Conservation (phyloP, 1,140 invertebrate species). For the Pseudomyrmex gracilis region DNA sequence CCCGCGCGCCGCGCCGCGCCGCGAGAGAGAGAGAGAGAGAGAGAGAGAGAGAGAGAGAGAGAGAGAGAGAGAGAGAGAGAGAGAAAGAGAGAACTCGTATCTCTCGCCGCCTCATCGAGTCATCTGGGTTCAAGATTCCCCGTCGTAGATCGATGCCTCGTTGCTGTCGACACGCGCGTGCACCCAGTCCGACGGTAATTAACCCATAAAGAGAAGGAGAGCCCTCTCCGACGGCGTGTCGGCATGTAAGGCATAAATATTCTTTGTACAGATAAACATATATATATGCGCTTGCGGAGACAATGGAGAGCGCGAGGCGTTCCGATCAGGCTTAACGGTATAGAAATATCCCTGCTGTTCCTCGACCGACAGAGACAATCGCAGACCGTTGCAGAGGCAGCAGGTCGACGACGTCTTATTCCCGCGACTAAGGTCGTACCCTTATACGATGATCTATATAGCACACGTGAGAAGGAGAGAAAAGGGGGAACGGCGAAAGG, state of each 20-base stretch:
- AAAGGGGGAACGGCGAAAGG: background rate
- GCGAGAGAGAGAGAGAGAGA: too few species aligned
- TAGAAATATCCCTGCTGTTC: constrained; percentile 67
- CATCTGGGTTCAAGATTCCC: constrained; percentile 51
- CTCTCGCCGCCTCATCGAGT: constrained; percentile 34
- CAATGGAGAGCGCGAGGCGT: constrained; percentile 74
- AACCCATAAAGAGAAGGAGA: constrained; percentile 68
- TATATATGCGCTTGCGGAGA: constrained; percentile 60
- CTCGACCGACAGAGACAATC: constrained; percentile 71
- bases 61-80: too few species aligned
- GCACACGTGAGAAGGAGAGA: constrained; percentile 21
- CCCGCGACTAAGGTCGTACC: constrained; percentile 72
- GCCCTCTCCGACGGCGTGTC: constrained; percentile 5
- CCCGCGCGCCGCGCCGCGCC: background rate
- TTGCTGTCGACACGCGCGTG: constrained; percentile 39
- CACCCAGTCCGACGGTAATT: constrained; percentile 60
- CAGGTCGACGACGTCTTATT: constrained; percentile 76
- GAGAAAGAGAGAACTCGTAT: constrained; percentile 10
- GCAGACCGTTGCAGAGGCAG: constrained; percentile 53
- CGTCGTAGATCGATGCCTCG: constrained; percentile 59
- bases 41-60: too few species aligned
- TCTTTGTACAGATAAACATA: constrained; percentile 45
- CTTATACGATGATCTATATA: constrained; percentile 70
- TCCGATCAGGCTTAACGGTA: constrained; percentile 76
- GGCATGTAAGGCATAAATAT: constrained; percentile 47